Evolutionary conservation across 2,797 vertebrate genomes (phyloP), one percentile per base, ranked within the genome.

Genomic region (Agapornis canus): DNA sequence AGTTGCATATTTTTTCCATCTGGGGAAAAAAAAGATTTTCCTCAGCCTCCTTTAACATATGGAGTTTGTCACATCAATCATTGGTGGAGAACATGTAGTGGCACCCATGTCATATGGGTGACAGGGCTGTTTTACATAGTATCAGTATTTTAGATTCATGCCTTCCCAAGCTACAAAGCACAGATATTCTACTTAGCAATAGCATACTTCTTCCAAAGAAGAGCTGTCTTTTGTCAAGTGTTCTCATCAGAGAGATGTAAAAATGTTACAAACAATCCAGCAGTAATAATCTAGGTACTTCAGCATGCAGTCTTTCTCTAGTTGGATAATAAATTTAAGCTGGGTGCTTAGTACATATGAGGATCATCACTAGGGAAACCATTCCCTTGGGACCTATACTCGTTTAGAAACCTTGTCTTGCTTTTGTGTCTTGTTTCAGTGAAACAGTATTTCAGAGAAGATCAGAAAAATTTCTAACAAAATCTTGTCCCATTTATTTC

Each of bases 1-100:
- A 95, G 70, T 92, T 95, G 87, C 56, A 84, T 86, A 92, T 82
- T 96, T 97, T 96, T 83, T 96, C 95, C 96, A 94, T 97, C 93
- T 97, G 95, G 35, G 68, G 17, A 2, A 73, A 73, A 96, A 90
- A 51, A 54, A 69, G 43, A 77, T 64, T 93, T 94, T 96, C 71
- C 64, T 92, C 93, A 88, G 89, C 64, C 88, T 97, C 47, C 10
- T 63, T 96, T 95, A 96, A 94, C 91, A 98, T 96, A 93, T 89
- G 92, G 94, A 94, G 91, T 91, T 94, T 97, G 95, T 96, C 95
- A 96, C 60, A 92, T 96, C 94, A 89, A 22, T 94, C 89, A 94
- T 40, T 84, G 87, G 66, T 91, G 91, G 75, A 92, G 94, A 94
- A 91, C 91, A 90, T 86, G 78, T 84, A 94, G 87, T 77, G 80